A percentile compares a stretch with the other conserved stretches of the same genome.
These are phyloP conservation scores for Augochlorella aurata DNA, from an alignment of 2,888 invertebrate species.

Conservation along the genomic window DNA sequence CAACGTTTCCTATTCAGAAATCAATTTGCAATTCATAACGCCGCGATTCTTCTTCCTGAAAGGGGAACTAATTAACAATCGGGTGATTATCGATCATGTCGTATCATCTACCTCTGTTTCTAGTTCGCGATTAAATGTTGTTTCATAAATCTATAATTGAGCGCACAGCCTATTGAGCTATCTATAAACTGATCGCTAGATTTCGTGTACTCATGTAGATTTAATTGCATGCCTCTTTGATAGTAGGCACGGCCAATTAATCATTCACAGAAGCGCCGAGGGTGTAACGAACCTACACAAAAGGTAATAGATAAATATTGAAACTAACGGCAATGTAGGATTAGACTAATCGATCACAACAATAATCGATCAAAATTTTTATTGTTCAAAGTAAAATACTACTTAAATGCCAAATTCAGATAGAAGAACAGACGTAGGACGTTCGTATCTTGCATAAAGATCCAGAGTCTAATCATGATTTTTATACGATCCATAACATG, in stretches of 20 bases:
- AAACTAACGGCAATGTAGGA: no score
- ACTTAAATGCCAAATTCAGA: no score
- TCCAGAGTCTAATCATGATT: no score
- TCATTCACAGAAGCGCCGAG: background rate
- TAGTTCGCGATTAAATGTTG: constrained; percentile 8
- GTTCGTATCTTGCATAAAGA: no score
- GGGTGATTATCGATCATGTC: background rate
- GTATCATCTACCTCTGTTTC: background rate
- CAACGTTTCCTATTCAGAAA: constrained; percentile 5
- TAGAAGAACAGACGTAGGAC: no score
- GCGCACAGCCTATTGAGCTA: background rate
- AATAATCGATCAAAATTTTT: no score
- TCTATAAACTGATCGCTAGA: background rate
- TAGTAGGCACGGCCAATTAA: background rate
- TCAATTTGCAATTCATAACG: constrained; percentile 15
- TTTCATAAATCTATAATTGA: background rate
- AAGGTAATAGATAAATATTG: no score
- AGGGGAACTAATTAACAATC: constrained; percentile 27
- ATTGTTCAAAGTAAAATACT: no score
- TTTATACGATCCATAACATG: no score
- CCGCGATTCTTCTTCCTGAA: constrained; percentile 3
- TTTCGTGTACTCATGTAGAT: background rate
- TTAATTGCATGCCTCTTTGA: background rate
- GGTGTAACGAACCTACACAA: no score
- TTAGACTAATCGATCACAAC: no score